Percentiles rank a stretch among this genome's conserved stretches.
Evolutionary conservation across 2,888 invertebrate genomes (phyloP).

Genomic region (Baccha elongata): DNA sequence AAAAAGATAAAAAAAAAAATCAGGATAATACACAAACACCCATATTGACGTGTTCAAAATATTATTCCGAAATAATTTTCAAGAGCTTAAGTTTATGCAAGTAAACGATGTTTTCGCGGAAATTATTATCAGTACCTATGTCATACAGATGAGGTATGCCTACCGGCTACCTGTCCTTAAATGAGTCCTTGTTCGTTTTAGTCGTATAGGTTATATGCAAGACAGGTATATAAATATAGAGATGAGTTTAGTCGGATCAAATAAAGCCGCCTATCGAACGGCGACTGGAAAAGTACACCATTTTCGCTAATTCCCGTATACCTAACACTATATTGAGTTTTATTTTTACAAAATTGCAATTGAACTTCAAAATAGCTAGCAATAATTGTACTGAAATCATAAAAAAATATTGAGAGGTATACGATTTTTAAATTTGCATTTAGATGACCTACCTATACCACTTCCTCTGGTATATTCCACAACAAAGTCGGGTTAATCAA

Average conservation of each 20-base stretch:
- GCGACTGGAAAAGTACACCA: background rate
- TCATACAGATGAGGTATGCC: no score
- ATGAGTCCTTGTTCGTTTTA: no score
- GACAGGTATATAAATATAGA: no score
- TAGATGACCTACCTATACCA: no score
- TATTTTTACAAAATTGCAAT: background rate
- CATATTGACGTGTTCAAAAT: background rate
- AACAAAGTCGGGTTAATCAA: conserved; percentile 39
- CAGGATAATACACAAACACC: conserved; percentile 40
- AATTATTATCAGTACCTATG: conserved; percentile 26
- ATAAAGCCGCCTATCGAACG: background rate
- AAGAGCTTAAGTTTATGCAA: background rate
- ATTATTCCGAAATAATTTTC: background rate
- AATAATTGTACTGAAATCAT: background rate
- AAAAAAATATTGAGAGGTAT: conserved; percentile 14
- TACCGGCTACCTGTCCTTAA: no score
- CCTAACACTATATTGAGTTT: background rate
- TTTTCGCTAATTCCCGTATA: background rate
- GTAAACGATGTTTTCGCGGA: conserved; percentile 45
- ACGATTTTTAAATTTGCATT: no score
- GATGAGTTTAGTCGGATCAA: no score
- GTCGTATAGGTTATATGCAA: no score
- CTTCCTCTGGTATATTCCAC: no score
- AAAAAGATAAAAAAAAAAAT: background rate
- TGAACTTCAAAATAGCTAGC: background rate